Conservation (phyloP, 2,797 vertebrate species). For the Coluber constrictor region DNA sequence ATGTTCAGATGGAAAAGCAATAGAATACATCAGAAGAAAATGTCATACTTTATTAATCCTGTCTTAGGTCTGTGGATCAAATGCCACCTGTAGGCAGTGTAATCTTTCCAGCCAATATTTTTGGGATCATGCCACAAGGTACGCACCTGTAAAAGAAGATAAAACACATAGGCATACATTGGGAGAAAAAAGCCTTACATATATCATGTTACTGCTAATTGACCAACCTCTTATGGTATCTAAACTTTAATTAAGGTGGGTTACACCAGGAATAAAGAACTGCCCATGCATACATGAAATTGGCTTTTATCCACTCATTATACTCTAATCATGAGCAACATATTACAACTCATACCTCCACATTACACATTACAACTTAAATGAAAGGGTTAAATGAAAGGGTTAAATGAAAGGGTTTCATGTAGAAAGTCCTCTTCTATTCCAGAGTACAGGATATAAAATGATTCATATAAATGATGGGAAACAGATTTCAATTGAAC, state of each 20-base stretch:
- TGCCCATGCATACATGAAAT: neutral
- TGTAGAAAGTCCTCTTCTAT: neutral
- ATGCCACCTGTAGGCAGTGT: slow-evolving; percentile 98
- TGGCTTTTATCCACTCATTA: neutral
- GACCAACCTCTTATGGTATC: too few relatives aligned
- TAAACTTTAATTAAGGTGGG: neutral
- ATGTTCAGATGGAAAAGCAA: slow-evolving; percentile 18
- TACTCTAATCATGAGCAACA: neutral
- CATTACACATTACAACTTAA: neutral
- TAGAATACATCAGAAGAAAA: slow-evolving; percentile 19
- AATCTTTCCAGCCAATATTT: slow-evolving; percentile 98
- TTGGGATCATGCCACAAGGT: slow-evolving; percentile 98
- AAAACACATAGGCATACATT: neutral
- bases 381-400: too few relatives aligned
- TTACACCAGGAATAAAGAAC: neutral
- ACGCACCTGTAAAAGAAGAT: slow-evolving; percentile 75
- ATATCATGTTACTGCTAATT: neutral
- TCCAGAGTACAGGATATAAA: neutral
- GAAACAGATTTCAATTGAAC: neutral
- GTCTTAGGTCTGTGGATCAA: slow-evolving; percentile 95
- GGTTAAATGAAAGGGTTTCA: neutral
- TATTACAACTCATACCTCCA: neutral
- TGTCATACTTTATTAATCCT: slow-evolving; percentile 90
- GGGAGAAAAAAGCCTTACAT: neutral
- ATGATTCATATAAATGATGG: neutral